Conservation (phyloP, 64 coral and sea anemone genomes). For the Dendronephthya gigantea region DNA sequence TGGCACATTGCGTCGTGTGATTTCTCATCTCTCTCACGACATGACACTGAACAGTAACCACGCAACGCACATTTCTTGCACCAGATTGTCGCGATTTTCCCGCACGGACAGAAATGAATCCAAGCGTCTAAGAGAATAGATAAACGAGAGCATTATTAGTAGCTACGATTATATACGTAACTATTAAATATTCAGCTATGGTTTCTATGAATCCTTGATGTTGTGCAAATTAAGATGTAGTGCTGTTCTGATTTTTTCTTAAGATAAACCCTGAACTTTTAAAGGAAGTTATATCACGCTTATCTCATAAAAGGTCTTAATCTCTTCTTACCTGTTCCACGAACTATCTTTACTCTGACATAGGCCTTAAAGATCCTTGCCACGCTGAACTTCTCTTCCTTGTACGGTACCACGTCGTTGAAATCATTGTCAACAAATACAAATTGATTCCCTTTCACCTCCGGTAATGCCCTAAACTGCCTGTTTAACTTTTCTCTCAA, state of each 20-base stretch:
- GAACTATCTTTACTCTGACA: not conserved
- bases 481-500: not conserved
- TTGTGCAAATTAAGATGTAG: too few species aligned
- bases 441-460: not conserved
- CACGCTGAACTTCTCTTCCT: not conserved
- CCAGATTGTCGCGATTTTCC: not conserved
- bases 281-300: too few species aligned
- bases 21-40: not conserved
- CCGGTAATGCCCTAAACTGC: not conserved
- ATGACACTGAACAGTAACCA: not conserved
- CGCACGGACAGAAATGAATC: not conserved
- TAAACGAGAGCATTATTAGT: not conserved
- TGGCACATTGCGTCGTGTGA: not conserved
- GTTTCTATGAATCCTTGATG: too few species aligned
- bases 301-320: not conserved
- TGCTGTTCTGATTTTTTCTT: too few species aligned
- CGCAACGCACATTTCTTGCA: not conserved
- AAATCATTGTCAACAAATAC: not conserved
- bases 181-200: too few species aligned
- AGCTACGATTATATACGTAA: too few species aligned
- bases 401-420: not conserved
- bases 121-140: not conserved
- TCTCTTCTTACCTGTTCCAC: not conserved
- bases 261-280: too few species aligned
- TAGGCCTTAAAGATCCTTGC: not conserved